Conservation (phyloP, 1,140 invertebrate species). For the Lysiphlebus fabarum region DNA sequence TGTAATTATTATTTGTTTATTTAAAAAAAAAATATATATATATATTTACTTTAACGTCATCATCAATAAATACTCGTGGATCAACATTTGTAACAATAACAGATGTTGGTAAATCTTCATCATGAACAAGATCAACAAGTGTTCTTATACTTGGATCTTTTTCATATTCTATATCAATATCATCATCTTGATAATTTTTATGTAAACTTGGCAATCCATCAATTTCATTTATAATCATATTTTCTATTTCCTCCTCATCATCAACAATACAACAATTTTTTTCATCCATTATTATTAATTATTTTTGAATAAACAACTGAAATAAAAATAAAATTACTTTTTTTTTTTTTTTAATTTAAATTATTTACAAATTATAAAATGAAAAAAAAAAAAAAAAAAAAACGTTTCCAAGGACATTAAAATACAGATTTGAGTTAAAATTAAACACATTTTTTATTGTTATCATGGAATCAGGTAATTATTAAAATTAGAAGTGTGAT, state of each 20-base stretch:
- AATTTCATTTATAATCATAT: slow-evolving; percentile 78
- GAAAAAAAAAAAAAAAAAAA: too few species aligned
- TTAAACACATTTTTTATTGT: too few species aligned
- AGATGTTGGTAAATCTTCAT: slow-evolving; percentile 82
- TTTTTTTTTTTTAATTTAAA: too few species aligned
- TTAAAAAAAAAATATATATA: too few species aligned
- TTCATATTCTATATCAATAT: slow-evolving; percentile 49
- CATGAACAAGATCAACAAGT: slow-evolving; percentile 63
- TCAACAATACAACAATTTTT: slow-evolving; percentile 38
- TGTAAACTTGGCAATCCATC: slow-evolving; percentile 80
- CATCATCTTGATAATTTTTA: slow-evolving; percentile 60
- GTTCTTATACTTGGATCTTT: slow-evolving; percentile 47
- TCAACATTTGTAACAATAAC: slow-evolving; percentile 88
- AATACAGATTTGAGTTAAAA: too few species aligned
- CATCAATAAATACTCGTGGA: slow-evolving; percentile 71
- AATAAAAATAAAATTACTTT: too few species aligned
- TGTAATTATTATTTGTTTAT: not conserved
- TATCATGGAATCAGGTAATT: too few species aligned
- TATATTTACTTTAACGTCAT: slow-evolving; percentile 60
- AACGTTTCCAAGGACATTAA: too few species aligned
- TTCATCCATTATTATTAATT: slow-evolving; percentile 39
- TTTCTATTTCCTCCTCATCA: slow-evolving; percentile 59
- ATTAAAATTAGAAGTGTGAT: too few species aligned
- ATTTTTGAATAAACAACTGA: too few species aligned
- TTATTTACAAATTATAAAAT: too few species aligned